Evolutionary conservation across 2,888 invertebrate species (phyloP), one percentile per base, ranked within the genome.

Genomic region (Metellina segmentata): DNA sequence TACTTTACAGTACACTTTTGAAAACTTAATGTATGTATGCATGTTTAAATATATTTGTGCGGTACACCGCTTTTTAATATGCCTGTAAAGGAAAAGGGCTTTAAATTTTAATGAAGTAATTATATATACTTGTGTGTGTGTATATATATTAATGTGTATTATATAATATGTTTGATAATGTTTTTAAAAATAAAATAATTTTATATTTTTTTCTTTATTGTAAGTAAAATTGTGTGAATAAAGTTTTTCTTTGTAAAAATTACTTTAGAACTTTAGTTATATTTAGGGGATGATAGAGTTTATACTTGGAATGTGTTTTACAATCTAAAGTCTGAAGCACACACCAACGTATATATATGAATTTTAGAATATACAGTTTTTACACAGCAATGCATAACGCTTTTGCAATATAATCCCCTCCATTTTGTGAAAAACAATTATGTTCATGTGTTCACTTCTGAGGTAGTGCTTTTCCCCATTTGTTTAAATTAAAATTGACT

Each of bases 11-110:
- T 85, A 85, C 85, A 75, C 85, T 85, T 85, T 75, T 82, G 51
- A 51, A 82, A 82, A 82, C 82, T 82, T 82, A 82, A 85, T 87
- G 79, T 87, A 72, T 81, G 87, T 81, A 77, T 87, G 87, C 87
- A 87, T 87, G 87, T 87, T 87, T 87, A 87, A 86, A 87, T 70
- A 69, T 86, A 87, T 79, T 34, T 87, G 87, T 87, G 87, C 87
- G 87, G 87, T 79, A 77, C 72, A 71, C 87, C 87, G 87, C 87
- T 87, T 87, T 87, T 87, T 87, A 87, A 79, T 87, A 87, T 72
- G 70, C 79, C 70, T 87, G 71, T 87, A 87, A 87, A 79, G 87
- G 87, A 87, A 87, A 87, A 87, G 87, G 87, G 78, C 87, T 87
- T 87, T 87, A 87, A 52, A 85, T 85, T 85, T 87, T 87, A 79